Evolutionary conservation across 2,888 invertebrate species (phyloP).

Genomic region (Trissolcus japonicus): DNA sequence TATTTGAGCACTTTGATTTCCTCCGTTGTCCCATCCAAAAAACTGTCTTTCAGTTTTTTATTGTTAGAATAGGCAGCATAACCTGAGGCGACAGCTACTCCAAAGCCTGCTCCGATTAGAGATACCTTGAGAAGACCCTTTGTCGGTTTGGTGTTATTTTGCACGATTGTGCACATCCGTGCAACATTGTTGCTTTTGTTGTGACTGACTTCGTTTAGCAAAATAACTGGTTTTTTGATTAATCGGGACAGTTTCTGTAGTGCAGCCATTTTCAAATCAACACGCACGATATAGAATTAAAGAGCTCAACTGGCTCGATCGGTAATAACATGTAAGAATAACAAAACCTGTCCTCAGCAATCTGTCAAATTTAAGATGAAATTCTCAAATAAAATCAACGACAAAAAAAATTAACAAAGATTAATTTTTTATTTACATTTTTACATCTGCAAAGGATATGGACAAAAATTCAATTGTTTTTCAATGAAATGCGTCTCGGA

Average conservation of each 20-base stretch:
- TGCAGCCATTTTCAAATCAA: conserved; percentile 64
- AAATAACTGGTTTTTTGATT: conserved; percentile 51
- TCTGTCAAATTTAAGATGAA: neutral
- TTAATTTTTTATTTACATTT: neutral
- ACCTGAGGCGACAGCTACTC: conserved; percentile 77
- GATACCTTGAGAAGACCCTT: conserved; percentile 77
- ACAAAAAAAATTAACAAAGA: neutral
- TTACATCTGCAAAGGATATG: neutral
- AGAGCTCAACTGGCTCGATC: neutral
- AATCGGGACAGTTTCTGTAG: conserved; percentile 63
- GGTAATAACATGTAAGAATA: neutral
- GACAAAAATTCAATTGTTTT: conserved; percentile 1
- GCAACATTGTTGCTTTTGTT: conserved; percentile 26
- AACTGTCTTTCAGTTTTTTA: conserved; percentile 74
- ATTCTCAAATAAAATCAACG: neutral
- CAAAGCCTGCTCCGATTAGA: conserved; percentile 80
- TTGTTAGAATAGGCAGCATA: conserved; percentile 77
- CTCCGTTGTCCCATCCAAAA: conserved; percentile 75
- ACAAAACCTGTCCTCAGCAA: neutral
- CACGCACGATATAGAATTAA: neutral
- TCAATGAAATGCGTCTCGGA: conserved; percentile 59
- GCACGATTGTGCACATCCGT: conserved; percentile 61
- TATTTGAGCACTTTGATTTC: conserved; percentile 73
- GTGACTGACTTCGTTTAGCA: conserved; percentile 43
- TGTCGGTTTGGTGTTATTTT: conserved; percentile 58